Base-by-base conservation (phyloP, 1,140 invertebrate species). In the Phymorhynchus buccinoides region DNA sequence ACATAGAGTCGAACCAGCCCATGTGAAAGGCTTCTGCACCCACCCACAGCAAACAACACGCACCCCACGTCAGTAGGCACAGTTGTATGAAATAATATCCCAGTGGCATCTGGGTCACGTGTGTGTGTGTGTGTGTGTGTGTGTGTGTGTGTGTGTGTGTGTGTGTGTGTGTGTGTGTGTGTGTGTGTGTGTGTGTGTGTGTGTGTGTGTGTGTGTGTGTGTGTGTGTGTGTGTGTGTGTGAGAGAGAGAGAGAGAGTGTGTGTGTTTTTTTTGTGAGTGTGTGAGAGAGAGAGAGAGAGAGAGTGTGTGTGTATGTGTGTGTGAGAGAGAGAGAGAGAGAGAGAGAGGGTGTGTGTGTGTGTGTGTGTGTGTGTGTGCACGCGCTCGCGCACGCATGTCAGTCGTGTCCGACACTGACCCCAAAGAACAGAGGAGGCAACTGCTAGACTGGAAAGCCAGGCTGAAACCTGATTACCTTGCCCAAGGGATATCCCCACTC, bases 181-280 rank as follows among this genome's bases (percentile, higher is more conserved):
- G 12, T 71, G 66, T 71, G 66, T 78, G 75, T 78, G 75, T 78
- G 75, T 42, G 75, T 78, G 75, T 78, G 75, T 41, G 75, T 16
- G 75, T 16, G 75, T 41, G 75, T 16, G 75, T 41, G 75, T 16
- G 75, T 22, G 75, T 3, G 66, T 71, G 66, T 3, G 66, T 71
- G 66, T 3, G 66, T 35, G 66, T 35, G 66, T 71, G 66, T 35
- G 66, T 71, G 66, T 71, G 66, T 71, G 66, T 71, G 66, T 71
- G 66, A 22, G 66, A 22, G 66, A 22, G 66, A 22, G 66, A 22
- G 66, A 22, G 66, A 22, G 66, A 22, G 66, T 71, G 66, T 71
- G 66, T 68, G 7, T 68, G 66, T 68, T 7, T 68, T 12, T n/a
- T n/a, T n/a, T n/a, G n/a, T n/a, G n/a, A n/a, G n/a, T n/a, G n/a